Evolutionary conservation across 2,797 vertebrate genomes (phyloP).

Genomic region (Dermochelys coriacea): DNA sequence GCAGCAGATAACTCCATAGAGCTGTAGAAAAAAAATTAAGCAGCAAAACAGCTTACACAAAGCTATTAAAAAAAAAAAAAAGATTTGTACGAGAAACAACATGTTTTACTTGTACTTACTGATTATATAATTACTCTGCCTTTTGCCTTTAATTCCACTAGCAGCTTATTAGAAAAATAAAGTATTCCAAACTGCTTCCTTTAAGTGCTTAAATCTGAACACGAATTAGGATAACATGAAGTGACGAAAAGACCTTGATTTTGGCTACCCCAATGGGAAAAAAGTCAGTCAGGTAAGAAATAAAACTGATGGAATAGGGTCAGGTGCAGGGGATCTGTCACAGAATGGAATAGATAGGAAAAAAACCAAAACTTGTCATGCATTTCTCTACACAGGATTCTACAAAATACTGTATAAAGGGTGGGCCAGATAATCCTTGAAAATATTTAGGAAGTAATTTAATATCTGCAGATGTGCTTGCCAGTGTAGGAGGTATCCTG

Average conservation of each 20-base stretch:
- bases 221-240: neutral
- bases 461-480: neutral
- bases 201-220: neutral
- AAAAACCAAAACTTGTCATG: neutral
- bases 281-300: neutral
- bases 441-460: neutral
- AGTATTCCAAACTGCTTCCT: neutral
- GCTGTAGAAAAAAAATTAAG: neutral
- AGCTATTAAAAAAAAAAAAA: conserved; percentile 12
- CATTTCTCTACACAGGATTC: neutral
- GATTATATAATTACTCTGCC: neutral
- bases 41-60: neutral
- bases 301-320: neutral
- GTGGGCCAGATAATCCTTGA: neutral
- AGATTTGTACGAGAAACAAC: neutral
- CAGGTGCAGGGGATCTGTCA: neutral
- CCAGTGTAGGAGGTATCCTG: neutral
- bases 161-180: neutral
- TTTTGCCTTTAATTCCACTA: neutral
- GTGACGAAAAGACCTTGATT: neutral
- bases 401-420: neutral
- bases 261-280: neutral
- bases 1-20: neutral
- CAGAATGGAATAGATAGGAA: neutral
- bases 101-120: neutral